Percentiles rank a stretch among this genome's conserved stretches.
These are phyloP conservation scores for Gulo gulo DNA, from an alignment of 2,113 vertebrate genomes.

Conservation along the genomic window DNA sequence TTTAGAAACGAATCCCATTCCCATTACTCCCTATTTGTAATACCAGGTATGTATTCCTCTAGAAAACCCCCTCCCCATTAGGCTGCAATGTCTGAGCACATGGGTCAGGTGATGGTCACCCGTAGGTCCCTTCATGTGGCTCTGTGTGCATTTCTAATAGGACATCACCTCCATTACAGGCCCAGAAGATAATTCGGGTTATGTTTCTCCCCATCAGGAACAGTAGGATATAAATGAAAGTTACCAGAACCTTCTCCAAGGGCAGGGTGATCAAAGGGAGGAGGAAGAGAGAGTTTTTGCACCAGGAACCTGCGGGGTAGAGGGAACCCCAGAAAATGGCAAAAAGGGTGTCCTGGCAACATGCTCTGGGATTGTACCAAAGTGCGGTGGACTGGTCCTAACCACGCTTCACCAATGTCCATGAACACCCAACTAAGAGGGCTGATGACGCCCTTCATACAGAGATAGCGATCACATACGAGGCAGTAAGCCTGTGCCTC, in stretches of 20 bases:
- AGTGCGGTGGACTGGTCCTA: background rate
- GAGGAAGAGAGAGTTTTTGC: background rate
- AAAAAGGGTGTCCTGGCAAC: background rate
- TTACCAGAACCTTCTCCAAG: background rate
- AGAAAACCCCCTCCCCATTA: background rate
- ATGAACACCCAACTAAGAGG: background rate
- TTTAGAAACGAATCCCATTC: background rate
- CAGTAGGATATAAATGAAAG: background rate
- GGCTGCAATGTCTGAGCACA: background rate
- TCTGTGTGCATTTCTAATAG: background rate
- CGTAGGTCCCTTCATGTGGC: background rate
- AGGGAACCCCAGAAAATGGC: background rate
- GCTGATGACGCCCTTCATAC: background rate
- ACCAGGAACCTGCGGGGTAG: background rate
- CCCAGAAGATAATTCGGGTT: background rate
- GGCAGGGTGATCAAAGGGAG: background rate
- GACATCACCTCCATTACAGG: background rate
- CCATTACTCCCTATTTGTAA: background rate
- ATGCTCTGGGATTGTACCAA: background rate
- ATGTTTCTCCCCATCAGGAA: background rate
- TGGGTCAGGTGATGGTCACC: background rate
- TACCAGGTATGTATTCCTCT: background rate
- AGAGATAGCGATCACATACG: background rate
- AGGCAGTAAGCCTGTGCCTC: background rate
- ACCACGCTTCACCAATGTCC: background rate